A percentile compares a stretch with the other conserved stretches of the same genome.
These are phyloP conservation scores for Coleophora deauratella DNA, from an alignment of 2,888 invertebrate genomes.

Conservation along the genomic window DNA sequence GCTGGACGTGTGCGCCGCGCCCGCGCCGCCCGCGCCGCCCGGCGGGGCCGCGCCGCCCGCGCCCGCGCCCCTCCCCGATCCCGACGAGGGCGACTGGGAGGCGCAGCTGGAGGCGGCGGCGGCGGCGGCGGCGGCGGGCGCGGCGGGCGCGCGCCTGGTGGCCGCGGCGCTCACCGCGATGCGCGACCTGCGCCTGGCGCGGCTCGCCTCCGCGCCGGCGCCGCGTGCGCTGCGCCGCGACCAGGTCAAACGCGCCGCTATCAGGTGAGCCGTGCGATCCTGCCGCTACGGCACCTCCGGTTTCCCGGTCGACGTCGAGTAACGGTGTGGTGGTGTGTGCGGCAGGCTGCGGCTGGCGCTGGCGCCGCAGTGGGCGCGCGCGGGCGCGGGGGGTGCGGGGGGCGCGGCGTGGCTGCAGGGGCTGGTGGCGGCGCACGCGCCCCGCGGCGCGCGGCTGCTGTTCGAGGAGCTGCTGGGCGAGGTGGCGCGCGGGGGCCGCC, in stretches of 20 bases:
- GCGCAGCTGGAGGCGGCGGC: constrained; percentile 15
- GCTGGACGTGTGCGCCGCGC: constrained; percentile 19
- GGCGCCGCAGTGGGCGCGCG: constrained; percentile 25
- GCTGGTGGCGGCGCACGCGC: no score
- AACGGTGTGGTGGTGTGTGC: no score
- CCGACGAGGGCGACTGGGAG: constrained; percentile 19
- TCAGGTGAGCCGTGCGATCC: constrained; percentile 7
- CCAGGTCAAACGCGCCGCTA: constrained; percentile 17
- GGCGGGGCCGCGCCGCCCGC: constrained; percentile 22
- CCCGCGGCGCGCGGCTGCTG: constrained; percentile 19
- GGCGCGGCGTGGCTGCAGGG: constrained; percentile 20
- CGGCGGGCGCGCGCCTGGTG: constrained; percentile 16
- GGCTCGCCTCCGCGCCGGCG: constrained; percentile 21
- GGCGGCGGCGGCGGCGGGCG: constrained; percentile 16
- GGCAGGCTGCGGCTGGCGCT: constrained; percentile 28
- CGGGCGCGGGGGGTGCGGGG: constrained; percentile 16
- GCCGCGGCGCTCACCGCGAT: constrained; percentile 25
- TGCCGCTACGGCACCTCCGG: no score
- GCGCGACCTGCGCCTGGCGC: constrained; percentile 31
- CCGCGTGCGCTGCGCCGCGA: constrained; percentile 22
- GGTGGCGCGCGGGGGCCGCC: constrained; percentile 28
- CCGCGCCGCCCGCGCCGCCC: constrained; percentile 24
- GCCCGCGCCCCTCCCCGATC: constrained; percentile 8
- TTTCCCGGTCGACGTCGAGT: no score
- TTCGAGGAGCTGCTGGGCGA: constrained; percentile 30